Conservation (phyloP, 2,888 invertebrate genomes). For the Thecophora atra region DNA sequence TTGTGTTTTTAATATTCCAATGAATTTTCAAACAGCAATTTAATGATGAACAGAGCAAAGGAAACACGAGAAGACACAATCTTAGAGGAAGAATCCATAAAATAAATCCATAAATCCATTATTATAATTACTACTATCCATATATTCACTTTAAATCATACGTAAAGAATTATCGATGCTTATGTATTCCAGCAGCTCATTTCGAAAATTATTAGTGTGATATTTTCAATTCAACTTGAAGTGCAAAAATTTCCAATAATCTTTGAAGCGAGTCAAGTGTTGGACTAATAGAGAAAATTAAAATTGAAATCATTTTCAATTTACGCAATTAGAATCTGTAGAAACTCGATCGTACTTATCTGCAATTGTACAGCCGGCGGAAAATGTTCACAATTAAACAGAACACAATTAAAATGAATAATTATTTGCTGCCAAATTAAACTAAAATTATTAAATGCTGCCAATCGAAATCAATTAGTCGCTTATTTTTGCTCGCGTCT, state of each 20-base stretch:
- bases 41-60: background rate
- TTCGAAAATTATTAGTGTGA: background rate
- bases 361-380: background rate
- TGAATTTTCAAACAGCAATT: conserved; percentile 25
- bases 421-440: too few species aligned
- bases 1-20: conserved; percentile 15
- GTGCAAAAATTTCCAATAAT: conserved; percentile 24
- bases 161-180: too few species aligned
- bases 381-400: too few species aligned
- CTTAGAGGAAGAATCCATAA: too few species aligned
- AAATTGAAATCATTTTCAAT: conserved; percentile 34
- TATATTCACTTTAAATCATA: too few species aligned
- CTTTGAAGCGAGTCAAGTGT: background rate
- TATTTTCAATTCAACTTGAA: conserved; percentile 10
- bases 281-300: conserved; percentile 33
- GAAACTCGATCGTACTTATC: background rate
- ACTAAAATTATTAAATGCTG: too few species aligned
- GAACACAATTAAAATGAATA: too few species aligned
- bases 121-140: too few species aligned
- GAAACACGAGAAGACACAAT: background rate
- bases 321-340: conserved; percentile 29
- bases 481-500: too few species aligned
- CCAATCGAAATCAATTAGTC: too few species aligned
- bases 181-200: too few species aligned
- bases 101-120: too few species aligned